A percentile compares a stretch with the other conserved stretches of the same genome.
phyloP scores from a whole-genome alignment of 2,797 vertebrate species.

The Thripadectes ignobilis region DNA sequence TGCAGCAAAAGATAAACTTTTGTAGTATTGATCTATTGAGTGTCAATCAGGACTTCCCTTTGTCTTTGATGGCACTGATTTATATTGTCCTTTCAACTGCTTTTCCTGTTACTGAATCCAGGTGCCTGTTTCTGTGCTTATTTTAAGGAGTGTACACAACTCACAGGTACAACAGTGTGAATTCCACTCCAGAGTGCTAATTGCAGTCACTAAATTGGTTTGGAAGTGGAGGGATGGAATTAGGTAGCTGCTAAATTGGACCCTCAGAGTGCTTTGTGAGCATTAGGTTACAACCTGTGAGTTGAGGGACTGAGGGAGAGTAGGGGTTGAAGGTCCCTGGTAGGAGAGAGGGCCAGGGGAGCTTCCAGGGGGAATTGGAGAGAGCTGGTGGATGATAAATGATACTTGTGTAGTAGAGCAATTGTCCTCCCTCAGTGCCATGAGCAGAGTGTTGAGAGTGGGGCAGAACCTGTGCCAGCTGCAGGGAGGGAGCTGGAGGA shows the following conservation, averaged over 20 bases:
- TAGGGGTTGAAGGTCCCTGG: background rate
- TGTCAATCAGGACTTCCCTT: background rate
- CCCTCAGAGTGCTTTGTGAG: background rate
- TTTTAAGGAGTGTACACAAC: background rate
- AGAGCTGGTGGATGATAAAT: background rate
- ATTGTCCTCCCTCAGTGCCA: no score
- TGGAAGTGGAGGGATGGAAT: background rate
- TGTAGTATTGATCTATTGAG: background rate
- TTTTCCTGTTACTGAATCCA: background rate
- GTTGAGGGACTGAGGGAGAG: background rate
- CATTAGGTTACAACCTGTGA: background rate
- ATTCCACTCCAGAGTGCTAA: background rate
- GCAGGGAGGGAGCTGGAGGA: no score
- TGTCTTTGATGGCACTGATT: background rate
- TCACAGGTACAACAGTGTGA: background rate
- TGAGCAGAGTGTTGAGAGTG: no score
- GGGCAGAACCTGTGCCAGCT: no score
- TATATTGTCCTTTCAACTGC: background rate
- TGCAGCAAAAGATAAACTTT: background rate
- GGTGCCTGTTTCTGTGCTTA: background rate
- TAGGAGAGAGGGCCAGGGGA: background rate
- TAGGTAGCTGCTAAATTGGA: background rate
- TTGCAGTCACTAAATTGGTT: background rate
- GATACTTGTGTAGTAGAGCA: no score
- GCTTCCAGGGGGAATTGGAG: background rate